Base-by-base conservation (phyloP, 2,797 vertebrate genomes). In the Onychomys arenicola region DNA sequence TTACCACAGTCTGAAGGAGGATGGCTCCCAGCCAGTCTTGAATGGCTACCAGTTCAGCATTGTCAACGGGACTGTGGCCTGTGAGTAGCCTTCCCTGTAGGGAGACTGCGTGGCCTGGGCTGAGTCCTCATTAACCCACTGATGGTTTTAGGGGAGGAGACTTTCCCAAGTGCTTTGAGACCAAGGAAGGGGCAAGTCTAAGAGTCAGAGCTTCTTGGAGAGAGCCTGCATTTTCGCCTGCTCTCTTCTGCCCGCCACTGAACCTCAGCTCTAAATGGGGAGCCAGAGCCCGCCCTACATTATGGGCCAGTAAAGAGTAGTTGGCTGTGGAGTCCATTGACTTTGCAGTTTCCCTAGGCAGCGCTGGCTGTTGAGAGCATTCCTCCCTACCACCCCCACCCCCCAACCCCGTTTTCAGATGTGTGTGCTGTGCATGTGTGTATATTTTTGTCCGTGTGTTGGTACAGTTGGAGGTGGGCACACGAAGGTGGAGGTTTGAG, bases 11-110 rank as follows among this genome's bases (percentile, higher is more conserved):
- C 86, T 91, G 63, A 98, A 95, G 89, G 75, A 40, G 10, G 10
- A 65, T 0, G 29, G 86, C 0, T 98, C 98, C 97, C 98, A 96
- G 23, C 98, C 98, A 0, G 40, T 98, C 80, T 0, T 94, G 92
- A 98, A 91, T 29, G 75, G 80, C 6, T 98, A 98, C 89, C 78
- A 90, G 21, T 98, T 98, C 19, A 0, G 10, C 7, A 0, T 75
- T 1, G 0, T 17, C 32, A 25, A 91, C 0, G 57, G 97, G 21
- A 92, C 91, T 0, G 14, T 97, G 57, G 0, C n/a, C 94, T 98
- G 98, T 98, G 97, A 98, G 98, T 98, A 93, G 37, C 11, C 43
- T 21, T 52, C 43, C 21, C 29, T 1, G 32, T 0, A 5, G 63
- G 21, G 69, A 78, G 43, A 19, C 10, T 3, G 78, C 16, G 57